Percentiles rank a stretch among this genome's conserved stretches.
These are phyloP conservation scores for Nephrotoma flavescens DNA, from an alignment of 2,888 invertebrate species.

Conservation along the genomic window DNA sequence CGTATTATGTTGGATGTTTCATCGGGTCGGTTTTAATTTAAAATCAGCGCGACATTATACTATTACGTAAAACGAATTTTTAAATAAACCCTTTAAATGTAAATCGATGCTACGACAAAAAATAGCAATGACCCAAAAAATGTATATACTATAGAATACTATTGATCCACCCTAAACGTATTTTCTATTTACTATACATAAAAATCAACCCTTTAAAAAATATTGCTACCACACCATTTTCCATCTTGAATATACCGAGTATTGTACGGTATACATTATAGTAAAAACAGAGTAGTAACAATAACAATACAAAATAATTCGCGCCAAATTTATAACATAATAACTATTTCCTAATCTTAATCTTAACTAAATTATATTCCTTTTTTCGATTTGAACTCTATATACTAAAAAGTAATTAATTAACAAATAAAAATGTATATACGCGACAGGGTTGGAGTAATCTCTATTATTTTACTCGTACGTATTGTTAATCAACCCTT, in stretches of 20 bases:
- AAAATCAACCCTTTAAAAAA: not conserved
- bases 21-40: no score
- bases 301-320: not conserved
- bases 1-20: no score
- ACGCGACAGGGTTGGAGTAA: not conserved
- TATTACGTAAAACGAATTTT: not conserved
- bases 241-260: not conserved
- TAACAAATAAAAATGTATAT: not conserved
- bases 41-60: no score
- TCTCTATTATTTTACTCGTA: not conserved
- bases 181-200: not conserved
- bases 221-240: not conserved
- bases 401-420: not conserved
- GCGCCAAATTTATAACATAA: not conserved
- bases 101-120: not conserved
- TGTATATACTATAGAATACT: not conserved
- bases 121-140: not conserved
- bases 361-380: not conserved
- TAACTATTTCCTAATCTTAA: not conserved
- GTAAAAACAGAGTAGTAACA: not conserved
- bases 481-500: not conserved
- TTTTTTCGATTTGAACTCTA: not conserved
- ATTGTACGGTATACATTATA: no score
- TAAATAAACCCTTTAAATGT: not conserved
- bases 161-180: not conserved